Evolutionary conservation across 2,797 vertebrate species (phyloP).

Genomic region (Chloroceryle inda): DNA sequence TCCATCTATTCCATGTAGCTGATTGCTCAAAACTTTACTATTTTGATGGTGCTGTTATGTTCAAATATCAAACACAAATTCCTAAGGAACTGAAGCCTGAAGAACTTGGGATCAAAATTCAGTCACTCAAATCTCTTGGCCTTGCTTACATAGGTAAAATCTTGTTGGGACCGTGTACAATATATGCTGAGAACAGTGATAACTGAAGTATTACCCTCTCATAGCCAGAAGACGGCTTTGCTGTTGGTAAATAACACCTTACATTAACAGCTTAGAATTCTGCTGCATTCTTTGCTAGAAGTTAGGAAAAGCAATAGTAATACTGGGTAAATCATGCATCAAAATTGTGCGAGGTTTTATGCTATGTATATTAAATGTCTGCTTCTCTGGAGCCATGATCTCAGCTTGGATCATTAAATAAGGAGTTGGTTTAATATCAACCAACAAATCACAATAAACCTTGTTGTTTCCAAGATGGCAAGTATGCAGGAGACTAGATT

Average conservation of each 20-base stretch:
- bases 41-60: neutral
- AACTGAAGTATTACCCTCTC: neutral
- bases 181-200: neutral
- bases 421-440: neutral
- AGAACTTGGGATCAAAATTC: neutral
- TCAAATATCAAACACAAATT: neutral
- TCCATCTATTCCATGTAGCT: neutral
- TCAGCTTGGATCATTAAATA: constrained; percentile 12
- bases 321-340: neutral
- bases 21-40: neutral
- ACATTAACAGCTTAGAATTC: neutral
- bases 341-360: neutral
- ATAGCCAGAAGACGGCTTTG: neutral
- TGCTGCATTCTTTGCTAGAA: neutral
- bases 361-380: neutral
- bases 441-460: constrained; percentile 30
- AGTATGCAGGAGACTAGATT: neutral
- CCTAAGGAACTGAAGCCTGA: neutral
- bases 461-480: neutral
- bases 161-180: neutral
- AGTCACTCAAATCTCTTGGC: neutral
- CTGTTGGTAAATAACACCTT: neutral
- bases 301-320: neutral
- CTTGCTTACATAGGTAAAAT: neutral
- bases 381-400: neutral